Percentiles rank a stretch among this genome's conserved stretches.
Conservation (phyloP, 2,797 vertebrate genomes). For the Tamandua tetradactyla region DNA sequence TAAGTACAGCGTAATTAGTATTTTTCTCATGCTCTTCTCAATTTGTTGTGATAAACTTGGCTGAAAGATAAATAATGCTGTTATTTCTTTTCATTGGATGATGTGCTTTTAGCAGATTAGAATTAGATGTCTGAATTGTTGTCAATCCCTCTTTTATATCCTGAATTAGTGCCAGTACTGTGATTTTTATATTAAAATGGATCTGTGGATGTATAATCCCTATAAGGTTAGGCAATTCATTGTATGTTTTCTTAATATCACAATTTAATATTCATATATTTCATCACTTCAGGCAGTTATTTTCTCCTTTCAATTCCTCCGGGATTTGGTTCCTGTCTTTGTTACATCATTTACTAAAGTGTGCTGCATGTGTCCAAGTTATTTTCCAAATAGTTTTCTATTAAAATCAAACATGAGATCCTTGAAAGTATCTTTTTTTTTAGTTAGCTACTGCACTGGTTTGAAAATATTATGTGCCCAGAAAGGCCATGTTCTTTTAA, state of each 20-base stretch:
- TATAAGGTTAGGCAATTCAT: slow-evolving; percentile 30
- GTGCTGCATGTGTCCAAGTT: neutral
- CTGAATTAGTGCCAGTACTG: slow-evolving; percentile 53
- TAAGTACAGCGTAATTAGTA: slow-evolving; percentile 23
- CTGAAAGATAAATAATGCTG: slow-evolving; percentile 18
- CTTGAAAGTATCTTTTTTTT: neutral
- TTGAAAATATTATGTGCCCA: too few relatives aligned
- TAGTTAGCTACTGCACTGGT: neutral
- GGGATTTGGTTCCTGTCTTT: neutral
- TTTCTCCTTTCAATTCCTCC: neutral
- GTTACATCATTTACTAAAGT: neutral
- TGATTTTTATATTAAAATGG: slow-evolving; percentile 55
- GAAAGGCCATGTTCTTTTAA: too few relatives aligned
- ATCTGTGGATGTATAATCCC: neutral
- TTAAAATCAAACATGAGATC: neutral
- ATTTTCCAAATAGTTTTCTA: neutral
- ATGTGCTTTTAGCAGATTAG: slow-evolving; percentile 57
- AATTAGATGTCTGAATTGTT: slow-evolving; percentile 51
- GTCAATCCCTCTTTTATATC: neutral
- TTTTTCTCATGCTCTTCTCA: slow-evolving; percentile 46
- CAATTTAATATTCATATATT: neutral
- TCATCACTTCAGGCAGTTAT: slow-evolving; percentile 13
- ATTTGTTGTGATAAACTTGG: slow-evolving; percentile 45
- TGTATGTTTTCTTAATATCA: neutral
- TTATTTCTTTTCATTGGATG: slow-evolving; percentile 42